A percentile compares a stretch with the other conserved stretches of the same genome.
These are phyloP conservation scores for Sebastes oblongus DNA, from an alignment of 2,797 vertebrate genomes.

Conservation along the genomic window DNA sequence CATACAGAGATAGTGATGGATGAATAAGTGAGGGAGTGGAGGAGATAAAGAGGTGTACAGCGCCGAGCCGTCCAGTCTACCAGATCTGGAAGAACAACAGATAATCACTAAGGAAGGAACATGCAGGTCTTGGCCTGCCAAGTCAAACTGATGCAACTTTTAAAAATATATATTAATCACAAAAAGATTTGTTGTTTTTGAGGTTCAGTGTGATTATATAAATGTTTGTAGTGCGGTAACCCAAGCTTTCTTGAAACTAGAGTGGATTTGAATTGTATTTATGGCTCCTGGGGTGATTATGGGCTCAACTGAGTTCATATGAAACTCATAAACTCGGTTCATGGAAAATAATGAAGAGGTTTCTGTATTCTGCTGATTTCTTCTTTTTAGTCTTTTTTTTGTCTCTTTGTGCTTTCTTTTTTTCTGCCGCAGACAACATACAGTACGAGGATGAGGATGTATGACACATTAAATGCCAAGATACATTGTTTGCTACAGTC, in stretches of 20 bases:
- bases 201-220: background rate
- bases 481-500: background rate
- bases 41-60: slow-evolving; percentile 30
- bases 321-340: background rate
- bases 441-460: background rate
- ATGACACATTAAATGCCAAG: background rate
- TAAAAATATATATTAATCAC: background rate
- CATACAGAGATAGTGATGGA: background rate
- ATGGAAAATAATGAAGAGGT: background rate
- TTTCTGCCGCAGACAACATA: too few relatives aligned
- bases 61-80: background rate
- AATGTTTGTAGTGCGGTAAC: background rate
- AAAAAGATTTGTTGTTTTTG: background rate
- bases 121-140: background rate
- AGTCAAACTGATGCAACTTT: background rate
- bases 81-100: background rate
- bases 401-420: background rate
- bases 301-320: background rate
- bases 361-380: background rate
- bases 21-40: slow-evolving; percentile 1
- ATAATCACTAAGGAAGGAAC: background rate
- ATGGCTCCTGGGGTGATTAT: background rate
- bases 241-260: background rate
- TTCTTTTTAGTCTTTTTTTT: background rate
- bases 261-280: background rate